phyloP scores from a whole-genome alignment of 2,113 vertebrate species.

The Urocitellus parryii region DNA sequence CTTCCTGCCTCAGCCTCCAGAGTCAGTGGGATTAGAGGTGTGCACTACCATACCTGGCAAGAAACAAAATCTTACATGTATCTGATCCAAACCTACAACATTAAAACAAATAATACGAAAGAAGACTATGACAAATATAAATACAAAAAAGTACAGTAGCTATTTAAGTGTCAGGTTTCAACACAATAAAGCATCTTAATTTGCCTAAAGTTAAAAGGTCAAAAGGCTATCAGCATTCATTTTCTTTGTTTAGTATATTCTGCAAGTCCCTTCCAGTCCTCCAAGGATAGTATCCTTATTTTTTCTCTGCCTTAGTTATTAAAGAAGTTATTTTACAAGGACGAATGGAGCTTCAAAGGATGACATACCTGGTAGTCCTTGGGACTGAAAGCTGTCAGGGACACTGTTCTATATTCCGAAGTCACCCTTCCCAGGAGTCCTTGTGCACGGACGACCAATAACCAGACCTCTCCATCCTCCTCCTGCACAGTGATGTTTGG shows the following conservation, averaged over 20 bases:
- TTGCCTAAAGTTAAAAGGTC: not conserved
- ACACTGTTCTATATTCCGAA: conserved; percentile 92
- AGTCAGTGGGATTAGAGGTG: too few species aligned
- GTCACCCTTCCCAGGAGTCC: conserved; percentile 93
- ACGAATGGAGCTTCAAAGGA: not conserved
- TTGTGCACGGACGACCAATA: conserved; percentile 94
- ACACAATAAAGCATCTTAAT: not conserved
- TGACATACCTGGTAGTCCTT: conserved; percentile 93
- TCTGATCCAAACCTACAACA: not conserved
- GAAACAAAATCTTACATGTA: not conserved
- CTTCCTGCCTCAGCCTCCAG: too few species aligned
- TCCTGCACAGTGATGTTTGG: conserved; percentile 91
- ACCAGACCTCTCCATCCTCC: conserved; percentile 89
- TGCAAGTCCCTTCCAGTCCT: not conserved
- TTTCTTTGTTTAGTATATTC: not conserved
- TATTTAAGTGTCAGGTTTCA: not conserved
- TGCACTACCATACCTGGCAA: not conserved
- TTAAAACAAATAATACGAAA: too few species aligned
- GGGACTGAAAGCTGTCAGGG: conserved; percentile 94
- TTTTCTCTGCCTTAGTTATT: too few species aligned
- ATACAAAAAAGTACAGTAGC: not conserved
- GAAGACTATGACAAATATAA: not conserved
- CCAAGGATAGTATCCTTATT: too few species aligned
- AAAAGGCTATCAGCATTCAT: not conserved
- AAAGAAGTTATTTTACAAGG: not conserved